These are phyloP conservation scores for Sycobia sp. DNA, from an alignment of 1,140 invertebrate genomes.

Conservation along the genomic window DNA sequence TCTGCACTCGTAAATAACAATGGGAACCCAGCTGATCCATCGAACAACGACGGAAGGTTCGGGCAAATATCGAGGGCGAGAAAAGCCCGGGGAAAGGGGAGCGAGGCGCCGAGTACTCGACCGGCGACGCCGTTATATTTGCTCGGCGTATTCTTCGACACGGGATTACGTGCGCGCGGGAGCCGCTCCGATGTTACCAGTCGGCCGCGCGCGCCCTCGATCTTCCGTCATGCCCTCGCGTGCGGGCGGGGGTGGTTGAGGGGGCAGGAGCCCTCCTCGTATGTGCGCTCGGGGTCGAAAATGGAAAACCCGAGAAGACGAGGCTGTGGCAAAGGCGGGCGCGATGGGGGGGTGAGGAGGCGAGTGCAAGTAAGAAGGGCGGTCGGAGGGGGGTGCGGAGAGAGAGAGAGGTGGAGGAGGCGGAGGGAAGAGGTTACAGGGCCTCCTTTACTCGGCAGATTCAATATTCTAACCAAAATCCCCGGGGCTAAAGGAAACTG, in stretches of 20 bases:
- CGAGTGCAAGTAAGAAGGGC: no score
- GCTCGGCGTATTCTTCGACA: conserved; percentile 13
- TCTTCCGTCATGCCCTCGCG: no score
- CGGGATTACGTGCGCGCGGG: conserved; percentile 9
- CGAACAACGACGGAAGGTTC: background rate
- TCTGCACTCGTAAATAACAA: no score
- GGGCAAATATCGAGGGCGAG: background rate
- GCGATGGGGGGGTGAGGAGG: conserved; percentile 29
- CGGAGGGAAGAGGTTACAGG: conserved; percentile 50
- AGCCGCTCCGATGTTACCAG: conserved; percentile 5
- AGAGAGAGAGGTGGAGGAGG: conserved; percentile 22
- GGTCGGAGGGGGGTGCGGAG: background rate
- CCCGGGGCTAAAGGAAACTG: conserved; percentile 55
- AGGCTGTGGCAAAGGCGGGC: background rate
- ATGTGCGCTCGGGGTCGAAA: background rate
- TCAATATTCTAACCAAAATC: conserved; percentile 64
- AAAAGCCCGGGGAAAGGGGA: background rate
- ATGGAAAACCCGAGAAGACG: background rate
- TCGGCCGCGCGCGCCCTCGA: no score
- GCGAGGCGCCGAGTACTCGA: no score
- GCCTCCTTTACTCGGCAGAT: conserved; percentile 54
- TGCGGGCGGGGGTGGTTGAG: no score
- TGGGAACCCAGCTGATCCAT: no score
- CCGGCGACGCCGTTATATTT: conserved; percentile 17
- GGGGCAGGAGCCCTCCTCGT: background rate